Percentiles rank a stretch among this genome's conserved stretches.
Conservation (phyloP, 2,113 vertebrate species). For the Fulica atra region DNA sequence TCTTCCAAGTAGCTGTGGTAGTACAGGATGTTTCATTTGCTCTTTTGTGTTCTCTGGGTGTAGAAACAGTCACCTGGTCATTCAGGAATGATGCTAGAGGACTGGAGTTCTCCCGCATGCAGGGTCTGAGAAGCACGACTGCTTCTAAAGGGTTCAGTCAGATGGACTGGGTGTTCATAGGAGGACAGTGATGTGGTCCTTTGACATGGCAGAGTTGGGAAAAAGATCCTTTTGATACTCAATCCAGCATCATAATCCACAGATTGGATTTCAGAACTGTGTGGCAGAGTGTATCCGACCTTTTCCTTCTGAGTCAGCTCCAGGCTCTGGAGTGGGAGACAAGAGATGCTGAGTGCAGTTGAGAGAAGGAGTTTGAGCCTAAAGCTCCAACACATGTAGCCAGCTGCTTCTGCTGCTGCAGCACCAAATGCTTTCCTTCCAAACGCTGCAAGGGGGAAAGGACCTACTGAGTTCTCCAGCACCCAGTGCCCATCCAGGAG, state of each 20-base stretch:
- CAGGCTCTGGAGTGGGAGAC: background rate
- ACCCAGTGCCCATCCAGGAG: background rate
- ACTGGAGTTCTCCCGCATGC: accelerated
- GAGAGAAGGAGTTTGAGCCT: background rate
- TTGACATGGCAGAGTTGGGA: background rate
- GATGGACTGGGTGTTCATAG: background rate
- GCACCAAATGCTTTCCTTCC: background rate
- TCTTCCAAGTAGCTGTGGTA: background rate
- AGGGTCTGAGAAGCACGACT: background rate
- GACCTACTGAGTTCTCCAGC: background rate
- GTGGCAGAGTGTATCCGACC: background rate
- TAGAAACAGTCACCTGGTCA: background rate
- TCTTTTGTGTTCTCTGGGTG: background rate
- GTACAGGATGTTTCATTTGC: background rate
- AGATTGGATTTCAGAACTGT: background rate
- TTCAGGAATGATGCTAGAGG: background rate
- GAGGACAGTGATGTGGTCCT: background rate
- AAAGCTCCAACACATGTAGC: background rate
- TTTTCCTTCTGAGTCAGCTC: background rate
- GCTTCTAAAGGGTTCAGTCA: background rate
- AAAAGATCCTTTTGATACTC: background rate
- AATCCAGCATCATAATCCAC: background rate
- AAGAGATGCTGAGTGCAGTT: background rate
- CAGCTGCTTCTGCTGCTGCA: background rate
- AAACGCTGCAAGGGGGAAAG: background rate